Evolutionary conservation across 2,888 invertebrate species (phyloP).

Genomic region (Tryphoninae sp.): DNA sequence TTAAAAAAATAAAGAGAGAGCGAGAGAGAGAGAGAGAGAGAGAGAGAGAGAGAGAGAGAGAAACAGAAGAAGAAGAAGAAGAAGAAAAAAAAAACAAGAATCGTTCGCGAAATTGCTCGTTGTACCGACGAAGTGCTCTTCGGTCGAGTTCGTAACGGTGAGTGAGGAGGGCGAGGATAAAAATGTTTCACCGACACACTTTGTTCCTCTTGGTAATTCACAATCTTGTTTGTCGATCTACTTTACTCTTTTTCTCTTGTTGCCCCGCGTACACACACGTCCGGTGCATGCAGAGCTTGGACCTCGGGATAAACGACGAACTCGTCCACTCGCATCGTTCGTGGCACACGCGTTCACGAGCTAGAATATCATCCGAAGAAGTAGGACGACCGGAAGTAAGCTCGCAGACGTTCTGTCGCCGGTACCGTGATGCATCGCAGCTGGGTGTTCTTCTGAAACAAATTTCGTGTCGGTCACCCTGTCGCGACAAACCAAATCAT

Average conservation of each 20-base stretch:
- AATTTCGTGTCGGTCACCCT: conserved; percentile 66
- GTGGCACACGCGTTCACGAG: conserved; percentile 35
- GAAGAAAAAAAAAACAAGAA: neutral
- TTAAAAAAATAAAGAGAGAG: no score
- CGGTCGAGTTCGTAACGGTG: neutral
- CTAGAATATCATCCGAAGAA: conserved; percentile 73
- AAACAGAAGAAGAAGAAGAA: no score
- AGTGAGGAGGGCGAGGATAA: neutral
- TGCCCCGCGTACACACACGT: neutral
- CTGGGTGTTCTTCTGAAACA: conserved; percentile 91
- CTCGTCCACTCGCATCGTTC: conserved; percentile 20
- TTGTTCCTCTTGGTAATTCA: conserved; percentile 56
- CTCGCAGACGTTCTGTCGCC: conserved; percentile 77
- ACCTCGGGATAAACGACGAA: conserved; percentile 44
- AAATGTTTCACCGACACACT: conserved; percentile 40
- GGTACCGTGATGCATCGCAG: conserved; percentile 91
- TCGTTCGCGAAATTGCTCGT: conserved; percentile 27
- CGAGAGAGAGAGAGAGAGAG: no score
- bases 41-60: no score
- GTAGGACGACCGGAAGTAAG: conserved; percentile 71
- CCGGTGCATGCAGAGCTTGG: conserved; percentile 37
- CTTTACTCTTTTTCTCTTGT: conserved; percentile 29
- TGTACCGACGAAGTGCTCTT: conserved; percentile 14
- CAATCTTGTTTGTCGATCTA: conserved; percentile 57
- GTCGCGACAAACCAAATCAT: conserved; percentile 7